Evolutionary conservation across 1,140 invertebrate genomes (phyloP), one percentile per base, ranked within the genome.

Genomic region (Plodia interpunctella): DNA sequence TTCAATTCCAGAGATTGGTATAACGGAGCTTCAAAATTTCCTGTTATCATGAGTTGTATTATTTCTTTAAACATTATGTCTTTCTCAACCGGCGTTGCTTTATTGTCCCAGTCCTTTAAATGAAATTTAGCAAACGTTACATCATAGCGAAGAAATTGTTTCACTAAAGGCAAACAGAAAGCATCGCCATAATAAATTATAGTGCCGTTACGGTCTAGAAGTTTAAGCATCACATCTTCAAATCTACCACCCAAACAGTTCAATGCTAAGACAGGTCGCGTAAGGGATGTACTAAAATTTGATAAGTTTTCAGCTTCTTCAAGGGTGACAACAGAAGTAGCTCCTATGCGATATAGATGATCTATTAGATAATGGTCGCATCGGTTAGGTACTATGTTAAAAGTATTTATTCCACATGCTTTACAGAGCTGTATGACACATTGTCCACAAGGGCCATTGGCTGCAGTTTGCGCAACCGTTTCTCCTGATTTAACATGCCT

Each of bases 151-250:
- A 98, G 97, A n/a, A 97, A 91, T 15, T 94, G 91, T 11, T 95
- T 93, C 1, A 93, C 94, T 51, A 95, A 94, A 13, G 98, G 97
- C 77, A 98, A 93, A 65, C 94, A 92, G 0, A 96, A 97, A 94
- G 99, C 98, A 51, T 96, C 97, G 17, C 98, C 98, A 88, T 99
- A 99, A 49, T 98, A 99, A 0, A 99, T 95, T 90, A 98, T 93
- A 0, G 92, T 90, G 10, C 96, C 95, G 66, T 92, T 90, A 49
- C 93, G 79, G 15, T 90, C 92, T 44, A 98, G 84, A 70, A 94
- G 91, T 52, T 95, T 92, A 18, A 96, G 77, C 60, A 98, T 88
- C 70, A 98, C 95, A n/a, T 96, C 92, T 32, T 95, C 94, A 88
- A 92, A 96, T 82, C 96, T 94, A 1, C 98, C 98, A 21, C 98